A percentile compares a stretch with the other conserved stretches of the same genome.
These are phyloP conservation scores for Hecatera dysodea DNA, from an alignment of 2,888 invertebrate species.

Conservation along the genomic window DNA sequence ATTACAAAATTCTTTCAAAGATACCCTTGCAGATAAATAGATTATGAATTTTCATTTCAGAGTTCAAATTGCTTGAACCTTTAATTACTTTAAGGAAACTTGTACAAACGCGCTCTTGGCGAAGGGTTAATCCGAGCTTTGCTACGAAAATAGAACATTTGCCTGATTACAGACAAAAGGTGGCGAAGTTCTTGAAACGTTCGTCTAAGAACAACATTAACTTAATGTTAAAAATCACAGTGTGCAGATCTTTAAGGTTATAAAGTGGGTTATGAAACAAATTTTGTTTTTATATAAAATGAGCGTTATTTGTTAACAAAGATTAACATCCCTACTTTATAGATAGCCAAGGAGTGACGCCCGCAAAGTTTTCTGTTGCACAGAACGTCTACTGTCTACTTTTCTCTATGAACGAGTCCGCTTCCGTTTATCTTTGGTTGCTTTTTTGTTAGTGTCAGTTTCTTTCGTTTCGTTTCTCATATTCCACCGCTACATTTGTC, in stretches of 20 bases:
- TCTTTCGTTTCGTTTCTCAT: conserved; percentile 84
- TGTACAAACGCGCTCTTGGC: conserved; percentile 81
- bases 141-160: conserved; percentile 83
- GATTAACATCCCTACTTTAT: conserved; percentile 74
- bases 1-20: conserved; percentile 67
- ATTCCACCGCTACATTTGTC: conserved; percentile 83
- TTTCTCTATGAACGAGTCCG: conserved; percentile 88
- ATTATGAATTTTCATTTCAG: conserved; percentile 82
- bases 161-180: conserved; percentile 73
- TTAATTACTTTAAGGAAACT: conserved; percentile 86
- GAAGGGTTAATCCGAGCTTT: conserved; percentile 81
- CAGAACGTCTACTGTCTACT: conserved; percentile 79
- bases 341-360: conserved; percentile 79
- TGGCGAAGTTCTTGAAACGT: conserved; percentile 64
- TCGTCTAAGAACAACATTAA: conserved; percentile 47
- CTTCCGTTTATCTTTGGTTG: conserved; percentile 88
- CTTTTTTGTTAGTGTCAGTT: conserved; percentile 85
- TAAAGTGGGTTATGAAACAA: not conserved
- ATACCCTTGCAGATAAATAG: conserved; percentile 77
- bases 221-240: conserved; percentile 24
- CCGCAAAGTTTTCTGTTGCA: conserved; percentile 85
- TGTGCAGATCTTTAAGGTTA: not conserved
- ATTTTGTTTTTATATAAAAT: conserved; percentile 31
- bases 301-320: conserved; percentile 70
- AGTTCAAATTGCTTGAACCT: conserved; percentile 84